Evolutionary conservation across 2,888 invertebrate species (phyloP), one percentile per base, ranked within the genome.

Genomic region (Acanthopleura granulata): DNA sequence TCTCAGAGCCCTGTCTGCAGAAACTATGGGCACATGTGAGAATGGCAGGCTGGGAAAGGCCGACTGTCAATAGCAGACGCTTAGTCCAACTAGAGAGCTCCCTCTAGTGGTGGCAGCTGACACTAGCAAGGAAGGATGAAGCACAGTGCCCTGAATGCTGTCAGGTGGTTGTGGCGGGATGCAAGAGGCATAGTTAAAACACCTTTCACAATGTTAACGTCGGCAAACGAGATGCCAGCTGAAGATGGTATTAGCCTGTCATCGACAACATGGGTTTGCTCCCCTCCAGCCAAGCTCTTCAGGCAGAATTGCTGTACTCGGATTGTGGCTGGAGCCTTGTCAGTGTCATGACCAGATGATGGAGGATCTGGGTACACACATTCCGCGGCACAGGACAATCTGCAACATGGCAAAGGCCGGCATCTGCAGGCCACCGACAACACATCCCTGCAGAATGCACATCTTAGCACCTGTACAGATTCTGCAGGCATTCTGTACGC

Each of bases 151-250:
- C 15, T 22, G 66, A 27, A 66, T 25, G 25, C 66, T 6, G 22
- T 25, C 57, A 57, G 57, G n/a, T 57, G 57, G 57, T n/a, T 18
- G 57, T 57, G 57, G 57, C 57, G 57, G 18, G 57, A 57, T 57
- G 57, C 18, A 22, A 57, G 57, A 18, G 22, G 6, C 57, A 18
- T 57, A 40, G 40, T 40, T 57, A 57, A 18, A 57, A 57, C 57
- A n/a, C 57, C n/a, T 22, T 57, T 57, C 57, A 57, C 22, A 57
- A 18, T 22, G 57, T 57, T 57, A 57, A 57, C 57, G 3, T 22
- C n/a, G 6, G n/a, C 57, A 18, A 57, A 57, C 22, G n/a, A 57
- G 57, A 57, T 57, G 57, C n/a, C 22, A 18, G 57, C 57, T 57
- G 57, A 22, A 57, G 57, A 57, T n/a, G 57, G 57, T 57, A 57